Percentiles rank a stretch among this genome's conserved stretches.
These are phyloP conservation scores for Drosophila dives DNA, from an alignment of 2,888 invertebrate species.

Conservation along the genomic window DNA sequence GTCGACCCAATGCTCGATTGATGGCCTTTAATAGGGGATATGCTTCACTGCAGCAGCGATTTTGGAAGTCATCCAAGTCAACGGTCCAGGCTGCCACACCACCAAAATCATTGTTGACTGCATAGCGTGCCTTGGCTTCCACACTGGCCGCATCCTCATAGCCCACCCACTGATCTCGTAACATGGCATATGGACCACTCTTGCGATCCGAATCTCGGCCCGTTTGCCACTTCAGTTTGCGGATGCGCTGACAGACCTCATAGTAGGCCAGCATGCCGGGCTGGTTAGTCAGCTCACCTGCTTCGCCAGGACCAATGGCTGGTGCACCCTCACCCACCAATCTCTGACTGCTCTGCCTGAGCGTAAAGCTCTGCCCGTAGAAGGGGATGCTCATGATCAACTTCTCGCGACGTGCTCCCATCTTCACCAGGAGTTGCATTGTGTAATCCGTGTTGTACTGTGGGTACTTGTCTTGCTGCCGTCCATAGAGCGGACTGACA, in stretches of 20 bases:
- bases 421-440: constrained; percentile 89
- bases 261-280: constrained; percentile 95
- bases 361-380: constrained; percentile 93
- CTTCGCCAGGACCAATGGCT: constrained; percentile 90
- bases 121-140: constrained; percentile 91
- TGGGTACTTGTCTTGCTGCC: constrained; percentile 88
- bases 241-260: constrained; percentile 91
- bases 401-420: constrained; percentile 92
- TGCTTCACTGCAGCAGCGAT: constrained; percentile 92
- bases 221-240: constrained; percentile 89
- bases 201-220: constrained; percentile 88
- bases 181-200: constrained; percentile 90
- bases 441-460: constrained; percentile 94
- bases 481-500: constrained; percentile 90
- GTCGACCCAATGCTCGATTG: constrained; percentile 90
- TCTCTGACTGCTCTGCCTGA: constrained; percentile 84
- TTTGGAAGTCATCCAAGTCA: constrained; percentile 94
- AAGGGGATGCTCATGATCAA: constrained; percentile 92
- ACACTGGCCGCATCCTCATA: constrained; percentile 93
- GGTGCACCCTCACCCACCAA: constrained; percentile 87
- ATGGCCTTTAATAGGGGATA: constrained; percentile 92
- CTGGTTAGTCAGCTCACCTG: constrained; percentile 93
- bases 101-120: constrained; percentile 89
- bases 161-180: constrained; percentile 94
- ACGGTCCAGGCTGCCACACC: constrained; percentile 95